Evolutionary conservation across 2,888 invertebrate genomes (phyloP).

Genomic region (Microplitis deprimator): DNA sequence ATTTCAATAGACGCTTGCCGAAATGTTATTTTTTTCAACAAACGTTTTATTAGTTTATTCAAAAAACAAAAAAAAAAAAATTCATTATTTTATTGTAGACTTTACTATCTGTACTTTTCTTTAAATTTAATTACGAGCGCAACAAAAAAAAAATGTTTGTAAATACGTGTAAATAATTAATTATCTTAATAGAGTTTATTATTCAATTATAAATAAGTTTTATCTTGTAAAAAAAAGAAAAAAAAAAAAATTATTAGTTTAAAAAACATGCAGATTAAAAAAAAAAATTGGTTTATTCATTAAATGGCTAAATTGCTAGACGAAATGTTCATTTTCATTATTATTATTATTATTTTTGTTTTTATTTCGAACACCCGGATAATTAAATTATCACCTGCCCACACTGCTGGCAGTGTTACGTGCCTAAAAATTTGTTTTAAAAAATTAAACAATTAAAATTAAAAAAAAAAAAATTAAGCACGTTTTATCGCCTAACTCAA

Average conservation of each 20-base stretch:
- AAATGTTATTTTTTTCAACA: too few species aligned
- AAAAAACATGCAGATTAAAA: slow-evolving; percentile 23
- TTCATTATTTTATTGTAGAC: too few species aligned
- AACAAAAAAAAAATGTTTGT: slow-evolving; percentile 56
- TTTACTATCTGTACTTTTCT: too few species aligned
- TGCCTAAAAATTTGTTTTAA: slow-evolving; percentile 6
- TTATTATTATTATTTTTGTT: not conserved
- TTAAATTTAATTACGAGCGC: slow-evolving; percentile 50
- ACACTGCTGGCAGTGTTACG: slow-evolving; percentile 65
- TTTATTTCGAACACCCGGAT: not conserved
- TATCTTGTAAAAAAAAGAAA: slow-evolving; percentile 57
- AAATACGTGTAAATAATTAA: slow-evolving; percentile 67
- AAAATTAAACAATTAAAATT: not conserved
- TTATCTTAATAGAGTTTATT: slow-evolving; percentile 61
- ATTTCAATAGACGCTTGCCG: too few species aligned
- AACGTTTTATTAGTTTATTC: too few species aligned
- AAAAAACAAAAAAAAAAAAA: too few species aligned
- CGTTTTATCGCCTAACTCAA: slow-evolving; percentile 29
- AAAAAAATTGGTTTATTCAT: slow-evolving; percentile 23
- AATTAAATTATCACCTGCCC: slow-evolving; percentile 47
- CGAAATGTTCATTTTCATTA: not conserved
- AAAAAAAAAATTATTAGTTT: slow-evolving; percentile 35
- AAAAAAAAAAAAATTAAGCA: not conserved
- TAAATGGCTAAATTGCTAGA: slow-evolving; percentile 36
- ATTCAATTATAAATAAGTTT: slow-evolving; percentile 61